A percentile compares a stretch with the other conserved stretches of the same genome.
Evolutionary conservation across 2,888 invertebrate genomes (phyloP).

Genomic region (Microctonus aethiopoides): DNA sequence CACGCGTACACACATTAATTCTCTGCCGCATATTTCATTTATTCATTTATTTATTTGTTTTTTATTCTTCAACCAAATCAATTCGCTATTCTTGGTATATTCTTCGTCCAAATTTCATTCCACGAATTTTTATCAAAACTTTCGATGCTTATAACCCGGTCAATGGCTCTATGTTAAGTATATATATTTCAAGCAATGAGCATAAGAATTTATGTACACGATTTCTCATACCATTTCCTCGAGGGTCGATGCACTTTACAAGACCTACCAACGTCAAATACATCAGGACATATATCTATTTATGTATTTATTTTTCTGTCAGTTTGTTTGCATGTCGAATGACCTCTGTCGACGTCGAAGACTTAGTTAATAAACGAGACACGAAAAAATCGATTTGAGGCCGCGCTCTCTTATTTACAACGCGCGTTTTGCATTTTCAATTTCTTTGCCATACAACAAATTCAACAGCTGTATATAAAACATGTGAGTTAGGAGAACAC

Average conservation of each 20-base stretch:
- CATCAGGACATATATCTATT: too few species aligned
- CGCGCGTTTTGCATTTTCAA: conserved; percentile 46
- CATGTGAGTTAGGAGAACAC: conserved; percentile 54
- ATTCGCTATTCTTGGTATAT: neutral
- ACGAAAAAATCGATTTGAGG: conserved; percentile 34
- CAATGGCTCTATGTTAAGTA: neutral
- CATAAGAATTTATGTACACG: neutral
- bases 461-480: neutral
- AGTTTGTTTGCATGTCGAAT: neutral
- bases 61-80: conserved; percentile 15
- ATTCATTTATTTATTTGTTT: conserved; percentile 3
- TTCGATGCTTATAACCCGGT: neutral
- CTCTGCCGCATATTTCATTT: conserved; percentile 11
- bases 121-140: neutral
- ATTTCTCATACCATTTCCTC: conserved; percentile 16
- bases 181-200: neutral
- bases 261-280: neutral
- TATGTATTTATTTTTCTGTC: neutral
- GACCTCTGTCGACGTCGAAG: conserved; percentile 28
- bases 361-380: conserved; percentile 37
- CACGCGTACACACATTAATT: conserved; percentile 7
- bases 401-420: conserved; percentile 24
- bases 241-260: conserved; percentile 37
- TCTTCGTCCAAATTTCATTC: conserved; percentile 8
- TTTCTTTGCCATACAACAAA: conserved; percentile 21